Base-by-base conservation (phyloP, 2,797 vertebrate species). In the Phoeniculus purpureus region DNA sequence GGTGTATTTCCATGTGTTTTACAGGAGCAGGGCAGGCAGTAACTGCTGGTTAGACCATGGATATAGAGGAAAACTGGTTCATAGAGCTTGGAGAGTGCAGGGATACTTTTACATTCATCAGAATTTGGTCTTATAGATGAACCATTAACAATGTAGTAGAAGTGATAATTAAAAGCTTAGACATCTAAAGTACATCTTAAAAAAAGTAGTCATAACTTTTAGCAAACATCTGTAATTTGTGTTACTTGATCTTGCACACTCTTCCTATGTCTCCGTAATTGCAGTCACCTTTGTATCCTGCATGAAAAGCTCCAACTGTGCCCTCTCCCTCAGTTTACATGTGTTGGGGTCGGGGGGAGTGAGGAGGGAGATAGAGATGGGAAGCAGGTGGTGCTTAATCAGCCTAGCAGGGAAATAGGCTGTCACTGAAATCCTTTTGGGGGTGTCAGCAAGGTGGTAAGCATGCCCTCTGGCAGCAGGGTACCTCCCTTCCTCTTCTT, bases 351-450 rank as follows among this genome's bases (percentile, higher is more conserved):
- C 20, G 25, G n/a, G 51, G 16, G n/a, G 52, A 88, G 67, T 37
- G 71, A 84, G 45, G 60, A 31, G 23, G 61, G 47, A 65, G 59
- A 87, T 79, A 67, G 72, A 6, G 59, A 75, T 66, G 79, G 74
- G 88, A 94, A 93, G 90, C 90, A 93, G 90, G 88, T 94, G 86
- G 79, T 76, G 81, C 90, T 85, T 92, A 90, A 93, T 95, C 90
- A 87, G 81, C 51, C 93, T 94, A 79, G 86, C 81, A 94, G 77
- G 56, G 70, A 93, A 95, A 77, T 10, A 76, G 50, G 79, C 86
- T 81, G 61, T 81, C 66, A 77, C 58, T 1, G 3, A 74, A 76
- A 73, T 92, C 92, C 91, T 95, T 92, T 48, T 89, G 76, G 70
- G 92, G 93, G 81, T 92, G 81, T 59, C 64, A 90, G 25, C 73